Evolutionary conservation across 2,797 vertebrate species (phyloP).

Genomic region (Falco novaeseelandiae): DNA sequence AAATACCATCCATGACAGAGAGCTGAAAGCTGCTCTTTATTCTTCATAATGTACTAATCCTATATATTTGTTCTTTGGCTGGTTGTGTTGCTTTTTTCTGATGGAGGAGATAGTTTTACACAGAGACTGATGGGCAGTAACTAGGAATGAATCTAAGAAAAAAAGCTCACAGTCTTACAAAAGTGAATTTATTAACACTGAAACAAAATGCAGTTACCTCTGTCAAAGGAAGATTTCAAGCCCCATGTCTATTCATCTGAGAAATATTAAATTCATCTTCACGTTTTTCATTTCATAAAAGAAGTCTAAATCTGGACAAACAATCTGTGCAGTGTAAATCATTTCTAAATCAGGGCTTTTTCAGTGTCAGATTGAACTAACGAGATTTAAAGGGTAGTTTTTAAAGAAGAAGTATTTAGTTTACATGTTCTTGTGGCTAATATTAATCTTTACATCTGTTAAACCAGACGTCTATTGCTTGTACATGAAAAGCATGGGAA

Average conservation of each 20-base stretch:
- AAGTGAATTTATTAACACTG: constrained; percentile 65
- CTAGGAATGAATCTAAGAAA: constrained; percentile 31
- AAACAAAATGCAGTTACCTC: constrained; percentile 68
- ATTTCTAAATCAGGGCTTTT: constrained; percentile 44
- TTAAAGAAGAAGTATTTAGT: constrained; percentile 58
- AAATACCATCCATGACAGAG: constrained; percentile 69
- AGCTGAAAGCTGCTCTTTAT: constrained; percentile 77
- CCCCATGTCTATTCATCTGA: constrained; percentile 36
- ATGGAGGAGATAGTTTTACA: constrained; percentile 43
- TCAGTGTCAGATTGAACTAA: constrained; percentile 51
- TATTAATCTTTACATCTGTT: constrained; percentile 56
- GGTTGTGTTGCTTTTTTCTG: constrained; percentile 48
- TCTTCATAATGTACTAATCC: constrained; percentile 78
- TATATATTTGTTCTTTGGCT: constrained; percentile 70
- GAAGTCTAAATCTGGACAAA: constrained; percentile 54
- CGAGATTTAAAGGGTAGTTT: constrained; percentile 54
- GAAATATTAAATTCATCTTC: constrained; percentile 65
- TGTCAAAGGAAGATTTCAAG: constrained; percentile 57
- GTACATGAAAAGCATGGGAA: not conserved
- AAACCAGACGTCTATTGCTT: not conserved
- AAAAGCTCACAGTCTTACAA: not conserved
- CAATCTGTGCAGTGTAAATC: constrained; percentile 51
- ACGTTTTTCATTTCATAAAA: constrained; percentile 53
- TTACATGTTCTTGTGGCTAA: constrained; percentile 4
- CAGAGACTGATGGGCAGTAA: constrained; percentile 44